Evolutionary conservation across 2,797 vertebrate species (phyloP), one percentile per base, ranked within the genome.

Genomic region (Rhynchotus rufescens): DNA sequence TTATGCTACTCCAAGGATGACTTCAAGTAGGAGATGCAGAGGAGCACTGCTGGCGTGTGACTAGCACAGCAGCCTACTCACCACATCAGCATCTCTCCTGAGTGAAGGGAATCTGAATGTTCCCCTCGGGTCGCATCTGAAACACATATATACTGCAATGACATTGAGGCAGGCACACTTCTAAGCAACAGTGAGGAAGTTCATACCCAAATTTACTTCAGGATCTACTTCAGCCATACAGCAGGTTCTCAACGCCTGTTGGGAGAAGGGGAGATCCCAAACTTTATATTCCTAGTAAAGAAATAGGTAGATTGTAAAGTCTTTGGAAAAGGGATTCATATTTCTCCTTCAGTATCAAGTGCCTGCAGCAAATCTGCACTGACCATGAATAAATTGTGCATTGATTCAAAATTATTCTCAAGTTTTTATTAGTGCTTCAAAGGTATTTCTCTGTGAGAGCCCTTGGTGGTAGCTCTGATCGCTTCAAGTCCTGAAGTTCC

Each of bases 21-120:
- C 42, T 77, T 86, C 66, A 54, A 21, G 52, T 2, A 83, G 59
- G n/a, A 62, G 7, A 23, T 12, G 69, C 9, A 30, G 13, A n/a
- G 0, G 3, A 2, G 12, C 23, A 59, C 44, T 51, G 28, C 25
- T 54, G 26, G 20, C 62, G 30, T 7, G 64, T 12, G 15, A 12
- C 52, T 16, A 64, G 44, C 78, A 86, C 59, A 10, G 65, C 62
- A 40, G 51, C 49, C 59, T 81, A 81, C 87, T 94, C 89, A 94
- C 79, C 86, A 11, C 34, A 26, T 57, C 22, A 85, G 36, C 11
- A 34, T 25, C 54, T 86, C 25, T 38, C 76, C 32, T 65, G 60
- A 51, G 47, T 64, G 65, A 80, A 72, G 11, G 8, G 12, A n/a
- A 71, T 10, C 4, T 25, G 25, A 92, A 86, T 65, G 28, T 34